These are phyloP conservation scores for Nannoperca australis DNA, from an alignment of 2,797 vertebrate species.

Conservation along the genomic window DNA sequence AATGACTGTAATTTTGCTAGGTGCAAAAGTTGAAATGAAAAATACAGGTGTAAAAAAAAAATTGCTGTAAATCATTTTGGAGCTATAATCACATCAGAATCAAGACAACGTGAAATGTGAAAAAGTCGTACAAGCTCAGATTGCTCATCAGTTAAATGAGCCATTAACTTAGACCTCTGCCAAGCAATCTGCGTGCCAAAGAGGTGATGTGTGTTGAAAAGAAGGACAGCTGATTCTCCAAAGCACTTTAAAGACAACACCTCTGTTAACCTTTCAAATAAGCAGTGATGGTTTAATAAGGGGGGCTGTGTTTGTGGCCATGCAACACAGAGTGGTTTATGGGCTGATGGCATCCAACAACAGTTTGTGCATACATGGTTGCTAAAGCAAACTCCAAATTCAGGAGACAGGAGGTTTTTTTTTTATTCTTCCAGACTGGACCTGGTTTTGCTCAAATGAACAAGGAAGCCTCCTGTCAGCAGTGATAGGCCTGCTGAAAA, in stretches of 20 bases:
- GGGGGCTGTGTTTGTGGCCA: conserved; percentile 39
- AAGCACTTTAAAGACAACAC: conserved; percentile 56
- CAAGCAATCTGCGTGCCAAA: conserved; percentile 39
- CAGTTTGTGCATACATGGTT: conserved; percentile 67
- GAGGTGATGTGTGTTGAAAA: conserved; percentile 34
- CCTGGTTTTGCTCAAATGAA: conserved; percentile 71
- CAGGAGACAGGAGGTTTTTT: conserved; percentile 52
- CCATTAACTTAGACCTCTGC: conserved; percentile 27
- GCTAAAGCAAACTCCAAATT: conserved; percentile 74
- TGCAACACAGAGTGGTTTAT: conserved; percentile 60
- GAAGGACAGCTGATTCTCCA: conserved; percentile 33
- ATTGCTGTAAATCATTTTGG: conserved; percentile 37
- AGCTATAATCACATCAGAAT: conserved; percentile 44
- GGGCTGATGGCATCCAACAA: conserved; percentile 62
- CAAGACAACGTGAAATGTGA: background rate
- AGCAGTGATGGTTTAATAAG: conserved; percentile 64
- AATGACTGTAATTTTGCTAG: conserved; percentile 7
- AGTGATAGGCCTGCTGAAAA: conserved; percentile 45
- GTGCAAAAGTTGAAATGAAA: conserved; percentile 40
- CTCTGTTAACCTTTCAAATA: conserved; percentile 60
- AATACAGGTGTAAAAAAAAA: conserved; percentile 40
- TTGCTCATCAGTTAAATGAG: conserved; percentile 41
- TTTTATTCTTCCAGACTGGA: conserved; percentile 33
- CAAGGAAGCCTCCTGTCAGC: conserved; percentile 52
- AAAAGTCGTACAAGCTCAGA: conserved; percentile 6